Percentiles rank a stretch among this genome's conserved stretches.
Conservation (phyloP, 64 coral and sea anemone genomes). For the Acropora tenuis region DNA sequence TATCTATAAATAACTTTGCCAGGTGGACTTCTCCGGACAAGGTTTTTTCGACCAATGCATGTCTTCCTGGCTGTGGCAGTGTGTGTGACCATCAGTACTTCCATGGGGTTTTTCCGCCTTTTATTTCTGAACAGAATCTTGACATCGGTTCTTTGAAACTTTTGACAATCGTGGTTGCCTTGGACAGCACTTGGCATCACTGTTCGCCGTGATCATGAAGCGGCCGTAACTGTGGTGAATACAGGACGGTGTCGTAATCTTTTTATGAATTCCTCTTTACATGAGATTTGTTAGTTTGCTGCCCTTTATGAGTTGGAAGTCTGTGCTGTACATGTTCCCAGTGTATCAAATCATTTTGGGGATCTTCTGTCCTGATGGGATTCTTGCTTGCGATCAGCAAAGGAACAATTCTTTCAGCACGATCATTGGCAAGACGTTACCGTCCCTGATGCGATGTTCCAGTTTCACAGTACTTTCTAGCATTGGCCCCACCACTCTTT, state of each 20-base stretch:
- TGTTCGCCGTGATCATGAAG: constrained; percentile 47
- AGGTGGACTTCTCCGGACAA: constrained; percentile 9
- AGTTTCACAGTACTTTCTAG: background rate
- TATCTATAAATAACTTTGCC: constrained; percentile 5
- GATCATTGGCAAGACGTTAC: background rate
- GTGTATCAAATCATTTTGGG: background rate
- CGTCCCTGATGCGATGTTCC: background rate
- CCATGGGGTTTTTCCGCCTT: constrained; percentile 17
- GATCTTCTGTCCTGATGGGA: constrained; percentile 41
- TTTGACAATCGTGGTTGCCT: constrained; percentile 34
- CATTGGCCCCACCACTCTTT: background rate
- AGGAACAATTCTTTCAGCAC: too few relatives aligned
- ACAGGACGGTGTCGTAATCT: constrained; percentile 28
- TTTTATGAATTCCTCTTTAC: constrained; percentile 39
- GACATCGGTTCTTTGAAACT: constrained; percentile 42
- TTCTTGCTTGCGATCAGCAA: background rate
- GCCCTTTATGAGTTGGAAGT: constrained; percentile 11
- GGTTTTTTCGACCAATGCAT: constrained; percentile 32
- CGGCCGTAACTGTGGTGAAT: constrained; percentile 53
- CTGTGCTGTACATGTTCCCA: constrained; percentile 22
- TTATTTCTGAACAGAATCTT: background rate
- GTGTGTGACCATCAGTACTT: constrained; percentile 15
- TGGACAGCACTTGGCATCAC: constrained; percentile 32
- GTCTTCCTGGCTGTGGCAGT: constrained; percentile 27
- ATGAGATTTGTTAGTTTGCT: constrained; percentile 33